phyloP scores from a whole-genome alignment of 2,797 vertebrate genomes.

The Leptodactylus fallax region DNA sequence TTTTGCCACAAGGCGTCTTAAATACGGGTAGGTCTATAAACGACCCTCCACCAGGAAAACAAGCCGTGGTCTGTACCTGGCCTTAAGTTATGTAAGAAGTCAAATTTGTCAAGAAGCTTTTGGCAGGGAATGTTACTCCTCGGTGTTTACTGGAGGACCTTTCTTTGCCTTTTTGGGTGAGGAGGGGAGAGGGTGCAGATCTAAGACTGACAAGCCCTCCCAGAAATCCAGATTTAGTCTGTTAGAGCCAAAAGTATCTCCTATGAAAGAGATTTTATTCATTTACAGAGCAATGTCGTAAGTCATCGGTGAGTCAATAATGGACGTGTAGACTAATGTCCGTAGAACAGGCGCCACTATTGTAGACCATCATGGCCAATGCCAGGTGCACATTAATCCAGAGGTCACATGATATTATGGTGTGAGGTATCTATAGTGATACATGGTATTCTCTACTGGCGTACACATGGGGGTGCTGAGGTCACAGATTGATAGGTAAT shows the following conservation, averaged over 20 bases:
- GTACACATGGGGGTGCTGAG: no score
- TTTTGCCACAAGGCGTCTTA: constrained; percentile 24
- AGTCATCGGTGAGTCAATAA: background rate
- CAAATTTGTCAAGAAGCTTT: background rate
- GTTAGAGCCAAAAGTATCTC: constrained; percentile 4
- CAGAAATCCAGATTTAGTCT: constrained; percentile 1
- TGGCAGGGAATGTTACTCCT: background rate
- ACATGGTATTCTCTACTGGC: no score
- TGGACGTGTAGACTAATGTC: background rate
- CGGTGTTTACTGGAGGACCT: background rate
- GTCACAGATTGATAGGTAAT: no score
- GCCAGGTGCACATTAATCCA: no score
- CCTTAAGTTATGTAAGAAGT: constrained; percentile 28
- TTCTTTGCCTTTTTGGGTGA: background rate
- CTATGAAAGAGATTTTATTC: background rate
- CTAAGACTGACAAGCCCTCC: background rate
- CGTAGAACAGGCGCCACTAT: no score
- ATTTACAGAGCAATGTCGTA: background rate
- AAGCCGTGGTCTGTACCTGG: constrained; percentile 33
- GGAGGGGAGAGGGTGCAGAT: background rate
- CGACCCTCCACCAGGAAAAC: constrained; percentile 29
- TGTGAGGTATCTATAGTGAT: no score
- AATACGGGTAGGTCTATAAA: constrained; percentile 52
- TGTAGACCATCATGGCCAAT: no score
- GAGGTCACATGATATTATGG: no score